These are phyloP conservation scores for Lycia hirtaria DNA, from an alignment of 2,888 invertebrate species.

Conservation along the genomic window DNA sequence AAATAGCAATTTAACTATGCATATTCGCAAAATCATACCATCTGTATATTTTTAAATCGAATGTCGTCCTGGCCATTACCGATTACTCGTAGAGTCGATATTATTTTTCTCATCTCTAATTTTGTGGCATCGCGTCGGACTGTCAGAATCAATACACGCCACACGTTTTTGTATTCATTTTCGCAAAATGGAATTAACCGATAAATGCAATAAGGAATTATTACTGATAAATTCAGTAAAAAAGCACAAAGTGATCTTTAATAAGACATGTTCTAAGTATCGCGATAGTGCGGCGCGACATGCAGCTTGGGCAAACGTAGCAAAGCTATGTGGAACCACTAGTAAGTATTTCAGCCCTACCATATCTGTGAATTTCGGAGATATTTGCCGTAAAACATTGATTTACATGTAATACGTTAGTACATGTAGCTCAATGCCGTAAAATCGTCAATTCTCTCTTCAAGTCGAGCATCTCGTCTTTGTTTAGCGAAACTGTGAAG, in stretches of 20 bases:
- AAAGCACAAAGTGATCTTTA: slow-evolving; percentile 9
- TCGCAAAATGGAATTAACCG: not conserved
- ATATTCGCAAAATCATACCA: too few relatives aligned
- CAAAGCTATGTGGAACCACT: not conserved
- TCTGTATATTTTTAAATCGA: not conserved
- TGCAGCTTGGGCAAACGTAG: slow-evolving; percentile 17
- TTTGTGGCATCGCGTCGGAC: slow-evolving; percentile 4
- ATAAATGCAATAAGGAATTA: slow-evolving; percentile 1
- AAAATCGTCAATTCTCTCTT: too few relatives aligned
- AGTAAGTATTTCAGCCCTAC: not conserved
- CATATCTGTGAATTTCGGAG: too few relatives aligned
- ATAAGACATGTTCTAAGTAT: slow-evolving; percentile 10
- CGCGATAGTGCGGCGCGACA: slow-evolving; percentile 14
- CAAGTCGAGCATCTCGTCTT: too few relatives aligned
- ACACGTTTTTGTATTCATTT: not conserved
- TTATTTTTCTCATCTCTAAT: not conserved
- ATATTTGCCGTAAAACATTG: too few relatives aligned
- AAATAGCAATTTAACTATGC: too few relatives aligned
- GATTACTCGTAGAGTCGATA: not conserved
- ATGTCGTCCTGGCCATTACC: not conserved
- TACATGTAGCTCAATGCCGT: too few relatives aligned
- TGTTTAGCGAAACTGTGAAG: too few relatives aligned
- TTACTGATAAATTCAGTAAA: slow-evolving; percentile 8
- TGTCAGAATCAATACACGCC: slow-evolving; percentile 6
- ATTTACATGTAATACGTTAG: too few relatives aligned